Evolutionary conservation across 2,888 invertebrate species (phyloP), one percentile per base, ranked within the genome.

Genomic region (Nasonovia ribisnigri): DNA sequence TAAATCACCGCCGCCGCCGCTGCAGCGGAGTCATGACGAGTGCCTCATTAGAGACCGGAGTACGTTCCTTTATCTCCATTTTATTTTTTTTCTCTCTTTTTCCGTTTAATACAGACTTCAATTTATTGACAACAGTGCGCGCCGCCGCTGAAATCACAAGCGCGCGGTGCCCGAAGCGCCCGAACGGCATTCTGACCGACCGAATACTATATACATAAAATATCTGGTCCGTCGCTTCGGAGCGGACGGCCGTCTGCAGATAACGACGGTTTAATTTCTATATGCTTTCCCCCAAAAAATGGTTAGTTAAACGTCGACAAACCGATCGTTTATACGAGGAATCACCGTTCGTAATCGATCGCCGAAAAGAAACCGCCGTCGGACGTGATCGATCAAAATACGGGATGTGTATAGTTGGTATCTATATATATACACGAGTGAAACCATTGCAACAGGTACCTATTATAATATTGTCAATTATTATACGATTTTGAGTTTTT

Each of bases 1-100:
- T 90, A 90, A 90, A 90, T 90, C 90, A 77, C 88, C 26, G 90
- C 89, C 67, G 29, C 87, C n/a, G 60, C 87, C 20, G 90, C 87
- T 10, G 90, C 24, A 48, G 36, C 77, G 48, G 48, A 90, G 90
- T 77, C 90, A 77, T 77, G 90, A 77, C 77, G 90, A 90, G 90
- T 42, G 36, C 90, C 90, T 90, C 90, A 90, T 90, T 90, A 90
- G 67, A 67, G 48, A n/a, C 36, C 42, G 67, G 36, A 54, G n/a
- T 88, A 48, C 46, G 51, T n/a, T n/a, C 51, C 48, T 46, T 51
- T 87, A 51, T 88, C 10, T 24, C 36, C 36, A 26, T 89, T 43
- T 57, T 26, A 13, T 88, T 88, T 42, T 13, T 13, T n/a, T 10
- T 13, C n/a, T 60, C n/a, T 16, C 0, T 77, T 67, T 46, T 24